A percentile compares a stretch with the other conserved stretches of the same genome.
phyloP scores from a whole-genome alignment of 2,888 invertebrate genomes.

The Protodeltote pygarga region DNA sequence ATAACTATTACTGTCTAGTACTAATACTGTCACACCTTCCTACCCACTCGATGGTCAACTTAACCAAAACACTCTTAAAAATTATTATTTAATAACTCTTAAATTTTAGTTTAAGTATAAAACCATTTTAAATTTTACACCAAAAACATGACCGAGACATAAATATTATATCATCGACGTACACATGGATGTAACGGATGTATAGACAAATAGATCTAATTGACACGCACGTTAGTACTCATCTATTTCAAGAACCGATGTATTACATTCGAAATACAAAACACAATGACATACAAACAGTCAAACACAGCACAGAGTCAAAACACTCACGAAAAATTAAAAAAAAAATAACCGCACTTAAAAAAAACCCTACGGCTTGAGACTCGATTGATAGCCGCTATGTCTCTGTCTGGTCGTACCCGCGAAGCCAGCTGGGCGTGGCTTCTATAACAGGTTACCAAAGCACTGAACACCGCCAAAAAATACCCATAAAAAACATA shows the following conservation, averaged over 20 bases:
- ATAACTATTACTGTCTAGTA: no score
- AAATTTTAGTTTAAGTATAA: no score
- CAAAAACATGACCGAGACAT: no score
- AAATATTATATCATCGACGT: no score
- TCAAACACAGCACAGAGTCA: constrained; percentile 68
- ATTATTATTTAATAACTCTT: no score
- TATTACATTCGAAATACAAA: constrained; percentile 28
- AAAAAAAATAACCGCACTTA: constrained; percentile 73
- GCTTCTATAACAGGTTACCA: constrained; percentile 82
- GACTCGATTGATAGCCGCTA: constrained; percentile 77
- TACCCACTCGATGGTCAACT: no score
- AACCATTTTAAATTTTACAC: no score
- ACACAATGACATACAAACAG: constrained; percentile 50
- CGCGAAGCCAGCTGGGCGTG: constrained; percentile 77
- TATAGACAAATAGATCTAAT: neutral
- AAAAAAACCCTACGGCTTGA: constrained; percentile 75
- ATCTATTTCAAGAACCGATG: constrained; percentile 3
- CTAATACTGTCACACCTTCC: no score
- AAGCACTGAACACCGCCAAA: constrained; percentile 82
- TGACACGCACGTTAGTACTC: neutral
- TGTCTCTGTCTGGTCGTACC: constrained; percentile 72
- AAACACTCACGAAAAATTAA: constrained; percentile 73
- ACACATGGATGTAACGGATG: neutral
- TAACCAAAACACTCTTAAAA: no score
- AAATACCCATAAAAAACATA: constrained; percentile 86